A percentile compares a stretch with the other conserved stretches of the same genome.
These are phyloP conservation scores for Nephrotoma appendiculata DNA, from an alignment of 2,888 invertebrate genomes.

Conservation along the genomic window DNA sequence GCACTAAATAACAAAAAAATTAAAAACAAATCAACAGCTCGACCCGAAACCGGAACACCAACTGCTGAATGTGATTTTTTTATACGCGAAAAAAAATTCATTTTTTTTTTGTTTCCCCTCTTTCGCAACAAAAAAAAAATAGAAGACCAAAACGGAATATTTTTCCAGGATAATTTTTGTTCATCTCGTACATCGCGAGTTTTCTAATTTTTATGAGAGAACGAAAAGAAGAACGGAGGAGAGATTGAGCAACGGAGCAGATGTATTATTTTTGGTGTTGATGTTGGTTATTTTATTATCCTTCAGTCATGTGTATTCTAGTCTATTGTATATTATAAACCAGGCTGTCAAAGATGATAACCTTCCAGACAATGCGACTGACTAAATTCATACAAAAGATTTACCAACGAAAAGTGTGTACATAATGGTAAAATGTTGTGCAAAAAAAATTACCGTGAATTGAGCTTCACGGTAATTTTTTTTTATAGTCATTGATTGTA, in stretches of 20 bases:
- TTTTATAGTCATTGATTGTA: too few relatives aligned
- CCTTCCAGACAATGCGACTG: not conserved
- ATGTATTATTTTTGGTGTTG: not conserved
- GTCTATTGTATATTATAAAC: not conserved
- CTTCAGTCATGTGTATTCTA: not conserved
- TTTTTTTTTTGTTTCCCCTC: not conserved
- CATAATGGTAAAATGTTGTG: too few relatives aligned
- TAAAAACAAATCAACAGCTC: conserved; percentile 25
- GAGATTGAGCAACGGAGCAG: not conserved
- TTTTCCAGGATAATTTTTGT: not conserved
- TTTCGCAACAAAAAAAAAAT: not conserved
- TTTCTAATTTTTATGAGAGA: not conserved
- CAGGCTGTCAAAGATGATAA: not conserved
- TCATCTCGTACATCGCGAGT: not conserved
- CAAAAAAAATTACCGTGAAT: too few relatives aligned
- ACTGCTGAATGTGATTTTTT: conserved; percentile 17
- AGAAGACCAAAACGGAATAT: not conserved
- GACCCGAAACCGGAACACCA: conserved; percentile 37
- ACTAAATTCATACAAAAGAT: not conserved
- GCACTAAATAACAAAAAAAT: conserved; percentile 5
- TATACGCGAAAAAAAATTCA: not conserved
- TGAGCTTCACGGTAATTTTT: too few relatives aligned
- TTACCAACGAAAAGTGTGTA: too few relatives aligned
- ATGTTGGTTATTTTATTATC: not conserved
- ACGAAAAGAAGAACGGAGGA: not conserved